Conservation (phyloP, 2,113 vertebrate genomes). For the Neoarius graeffei region DNA sequence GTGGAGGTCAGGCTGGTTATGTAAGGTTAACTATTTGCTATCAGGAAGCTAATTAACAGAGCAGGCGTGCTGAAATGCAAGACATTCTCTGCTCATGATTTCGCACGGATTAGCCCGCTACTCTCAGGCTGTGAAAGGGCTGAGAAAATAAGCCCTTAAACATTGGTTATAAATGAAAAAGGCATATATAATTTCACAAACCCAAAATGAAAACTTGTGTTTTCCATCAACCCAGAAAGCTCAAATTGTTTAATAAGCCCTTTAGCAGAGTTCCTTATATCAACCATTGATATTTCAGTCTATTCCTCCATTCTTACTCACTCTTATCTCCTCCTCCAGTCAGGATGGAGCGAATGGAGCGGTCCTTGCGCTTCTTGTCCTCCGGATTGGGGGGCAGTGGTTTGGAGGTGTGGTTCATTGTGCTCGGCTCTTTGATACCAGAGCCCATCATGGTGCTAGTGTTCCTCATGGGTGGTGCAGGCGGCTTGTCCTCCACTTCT, state of each 20-base stretch:
- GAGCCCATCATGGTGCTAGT: slow-evolving; percentile 95
- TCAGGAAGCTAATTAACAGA: slow-evolving; percentile 32
- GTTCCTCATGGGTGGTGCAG: slow-evolving; percentile 95
- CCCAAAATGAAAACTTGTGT: neutral
- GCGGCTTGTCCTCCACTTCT: slow-evolving; percentile 92
- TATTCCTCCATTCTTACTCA: slow-evolving; percentile 63
- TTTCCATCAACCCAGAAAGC: neutral
- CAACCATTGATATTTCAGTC: neutral
- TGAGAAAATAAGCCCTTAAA: neutral
- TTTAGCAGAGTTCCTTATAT: neutral
- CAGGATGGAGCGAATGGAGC: slow-evolving; percentile 89
- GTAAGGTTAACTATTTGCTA: slow-evolving; percentile 27
- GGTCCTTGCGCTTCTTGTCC: slow-evolving; percentile 92
- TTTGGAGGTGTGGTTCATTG: slow-evolving; percentile 90
- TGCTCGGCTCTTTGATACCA: slow-evolving; percentile 81
- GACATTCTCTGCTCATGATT: neutral
- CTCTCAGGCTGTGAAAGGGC: neutral
- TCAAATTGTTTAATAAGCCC: neutral
- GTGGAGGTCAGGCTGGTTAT: slow-evolving; percentile 4
- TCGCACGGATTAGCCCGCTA: neutral
- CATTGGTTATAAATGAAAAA: neutral
- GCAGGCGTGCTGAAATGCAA: slow-evolving; percentile 3
- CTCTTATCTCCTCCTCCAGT: slow-evolving; percentile 90
- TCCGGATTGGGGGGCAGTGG: slow-evolving; percentile 94
- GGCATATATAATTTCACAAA: neutral